phyloP scores from a whole-genome alignment of 2,113 vertebrate genomes.

The Parotia lawesii region DNA sequence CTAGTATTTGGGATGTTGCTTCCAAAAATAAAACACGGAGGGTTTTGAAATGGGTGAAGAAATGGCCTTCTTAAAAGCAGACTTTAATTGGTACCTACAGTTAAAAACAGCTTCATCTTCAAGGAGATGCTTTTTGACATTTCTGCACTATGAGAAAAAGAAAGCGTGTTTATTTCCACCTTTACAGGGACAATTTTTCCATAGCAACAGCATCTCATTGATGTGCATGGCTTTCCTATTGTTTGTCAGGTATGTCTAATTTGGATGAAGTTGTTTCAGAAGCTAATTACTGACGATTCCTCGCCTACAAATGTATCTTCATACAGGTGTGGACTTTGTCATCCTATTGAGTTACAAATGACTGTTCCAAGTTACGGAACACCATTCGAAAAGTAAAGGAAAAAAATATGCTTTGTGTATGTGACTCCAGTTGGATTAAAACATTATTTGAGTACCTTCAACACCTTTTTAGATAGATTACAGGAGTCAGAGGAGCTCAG shows the following conservation, averaged over 20 bases:
- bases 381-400: background rate
- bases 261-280: conserved; percentile 31
- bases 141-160: background rate
- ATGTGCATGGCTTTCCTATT: background rate
- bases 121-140: background rate
- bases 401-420: background rate
- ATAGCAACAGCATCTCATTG: conserved; percentile 31
- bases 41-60: background rate
- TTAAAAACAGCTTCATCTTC: background rate
- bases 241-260: conserved; percentile 24
- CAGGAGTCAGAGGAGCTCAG: background rate
- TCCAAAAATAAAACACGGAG: background rate
- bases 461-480: background rate
- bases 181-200: background rate
- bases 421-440: background rate
- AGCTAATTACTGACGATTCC: background rate
- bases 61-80: background rate
- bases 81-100: background rate
- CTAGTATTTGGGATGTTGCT: background rate
- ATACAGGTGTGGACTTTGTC: background rate
- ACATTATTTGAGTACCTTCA: background rate
- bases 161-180: background rate
- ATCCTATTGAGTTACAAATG: background rate
- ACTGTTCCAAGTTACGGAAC: background rate
- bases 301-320: background rate